Base-by-base conservation (phyloP, 2,113 vertebrate species). In the Cranoglanis bouderius region DNA sequence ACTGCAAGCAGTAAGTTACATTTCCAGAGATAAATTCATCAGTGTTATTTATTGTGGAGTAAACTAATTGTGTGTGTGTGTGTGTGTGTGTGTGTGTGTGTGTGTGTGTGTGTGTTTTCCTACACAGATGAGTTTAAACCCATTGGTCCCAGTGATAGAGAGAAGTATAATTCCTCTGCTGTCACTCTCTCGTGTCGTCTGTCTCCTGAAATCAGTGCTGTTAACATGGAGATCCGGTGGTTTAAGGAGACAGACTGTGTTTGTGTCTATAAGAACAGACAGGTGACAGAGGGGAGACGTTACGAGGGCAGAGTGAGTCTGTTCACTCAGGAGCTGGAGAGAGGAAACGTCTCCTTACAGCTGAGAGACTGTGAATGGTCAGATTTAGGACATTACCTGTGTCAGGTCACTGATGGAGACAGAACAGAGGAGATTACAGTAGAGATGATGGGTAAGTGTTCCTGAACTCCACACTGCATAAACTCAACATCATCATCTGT, bases 341-440 rank as follows among this genome's bases (percentile, higher is more conserved):
- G 40, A 87, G 86, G 86, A 87, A 77, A 75, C 35, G 85, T 77
- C 51, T 86, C 85, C 85, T 77, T 86, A 86, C 57, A 87, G 75
- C 26, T 87, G 74, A 87, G 29, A 77, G 8, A 61, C 85, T 75
- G 21, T 19, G 16, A 2, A 86, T 0, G 7, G 7, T 75, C 51
- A 59, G 85, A 80, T 65, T 1, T 0, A 19, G 75, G 75, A 80
- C 0, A 65, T 87, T 87, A 87, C n/a, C 59, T 80, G 40, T 87
- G 75, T 87, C 75, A 87, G 86, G 86, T 87, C 29, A 65, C 75
- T 46, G 59, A 51, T 61, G 75, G 75, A 87, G 57, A 87, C 86
- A 87, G 38, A 81, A 87, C 57, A 51, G 29, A 67, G n/a, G 59
- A 65, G 57, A n/a, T 63, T 53, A 82, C 86, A 82, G 49, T 87